Base-by-base conservation (phyloP, 92 coral and sea anemone species). In the Pocillopora grandis region DNA sequence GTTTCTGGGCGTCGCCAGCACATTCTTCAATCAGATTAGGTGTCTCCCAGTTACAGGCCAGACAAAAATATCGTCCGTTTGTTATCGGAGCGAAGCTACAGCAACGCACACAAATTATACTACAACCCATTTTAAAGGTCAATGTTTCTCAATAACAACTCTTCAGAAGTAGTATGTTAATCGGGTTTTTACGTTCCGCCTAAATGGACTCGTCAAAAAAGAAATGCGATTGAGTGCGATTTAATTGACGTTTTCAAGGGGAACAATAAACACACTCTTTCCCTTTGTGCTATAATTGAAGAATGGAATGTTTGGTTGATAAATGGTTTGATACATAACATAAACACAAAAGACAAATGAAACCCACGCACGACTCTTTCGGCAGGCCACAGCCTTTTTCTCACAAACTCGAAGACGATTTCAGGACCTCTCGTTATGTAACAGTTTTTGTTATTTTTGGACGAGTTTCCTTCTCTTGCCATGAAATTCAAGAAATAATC, bases 1-100 rank as follows among this genome's bases (percentile, higher is more conserved):
- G 16, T 80, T 80, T 80, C 76, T 71, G 85, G 67, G 77, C 85
- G 76, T 80, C 19, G 36, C 55, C 77, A 19, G 64, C 20, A 56
- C 10, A 76, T 65, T 52, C 27, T 19, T 13, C 21, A 1, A 17
- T 3, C 36, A n/a, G 14, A 33, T 15, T 9, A 67, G 14, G 56
- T 11, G 18, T 37, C 59, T 62, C 14, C 56, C 10, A 14, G 67
- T 64, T 48, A 17, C 16, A 55, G 57, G 75, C 66, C 33, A n/a
- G 14, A 3, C 18, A 58, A 70, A 58, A 42, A 80, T 68, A 58
- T 19, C 3, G 23, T 35, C 14, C 48, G 57, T 69, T 48, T 58
- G 15, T 12, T 27, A 18, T 79, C 21, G 31, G 49, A 10, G 35
- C 63, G 62, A 80, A 71, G 16, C 20, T 2, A 16, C 58, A 10